A percentile compares a stretch with the other conserved stretches of the same genome.
Evolutionary conservation across 2,888 invertebrate species (phyloP).

Genomic region (Microdon myrmicae): DNA sequence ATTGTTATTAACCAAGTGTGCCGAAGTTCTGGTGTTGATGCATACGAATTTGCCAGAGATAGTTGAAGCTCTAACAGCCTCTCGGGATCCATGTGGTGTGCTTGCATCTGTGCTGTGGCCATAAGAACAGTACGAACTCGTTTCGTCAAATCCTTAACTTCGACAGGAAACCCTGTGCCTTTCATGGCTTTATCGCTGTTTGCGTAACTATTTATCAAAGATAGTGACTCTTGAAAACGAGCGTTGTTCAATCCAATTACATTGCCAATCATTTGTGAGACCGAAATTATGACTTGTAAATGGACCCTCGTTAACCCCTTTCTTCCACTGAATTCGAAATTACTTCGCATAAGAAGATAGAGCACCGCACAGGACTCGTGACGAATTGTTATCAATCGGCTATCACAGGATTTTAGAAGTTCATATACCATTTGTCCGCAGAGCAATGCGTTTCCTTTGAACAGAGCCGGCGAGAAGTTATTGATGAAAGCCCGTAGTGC

Average conservation of each 20-base stretch:
- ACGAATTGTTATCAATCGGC: conserved; percentile 83
- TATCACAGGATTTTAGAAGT: conserved; percentile 85
- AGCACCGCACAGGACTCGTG: conserved; percentile 92
- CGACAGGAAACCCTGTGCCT: conserved; percentile 88
- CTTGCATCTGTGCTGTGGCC: conserved; percentile 91
- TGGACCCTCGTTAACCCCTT: conserved; percentile 90
- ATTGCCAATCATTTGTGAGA: conserved; percentile 92
- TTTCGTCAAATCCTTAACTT: conserved; percentile 93
- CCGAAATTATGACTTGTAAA: conserved; percentile 93
- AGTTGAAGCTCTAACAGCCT: conserved; percentile 91
- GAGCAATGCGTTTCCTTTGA: conserved; percentile 84
- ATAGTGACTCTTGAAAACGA: conserved; percentile 93
- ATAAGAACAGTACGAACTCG: conserved; percentile 93
- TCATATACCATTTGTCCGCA: conserved; percentile 86
- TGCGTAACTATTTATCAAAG: conserved; percentile 92
- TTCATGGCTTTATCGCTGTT: conserved; percentile 94
- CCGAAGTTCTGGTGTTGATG: conserved; percentile 91
- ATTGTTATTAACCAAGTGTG: conserved; percentile 97
- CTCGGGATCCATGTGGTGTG: conserved; percentile 91
- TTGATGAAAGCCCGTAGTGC: conserved; percentile 91
- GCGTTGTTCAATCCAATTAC: conserved; percentile 91
- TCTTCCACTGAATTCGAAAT: conserved; percentile 88
- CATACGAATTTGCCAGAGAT: conserved; percentile 90
- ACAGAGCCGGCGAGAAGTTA: conserved; percentile 84
- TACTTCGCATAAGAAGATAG: conserved; percentile 92